Percentiles rank a stretch among this genome's conserved stretches.
Conservation (phyloP, 2,888 invertebrate species). For the Nomada lathburiana region DNA sequence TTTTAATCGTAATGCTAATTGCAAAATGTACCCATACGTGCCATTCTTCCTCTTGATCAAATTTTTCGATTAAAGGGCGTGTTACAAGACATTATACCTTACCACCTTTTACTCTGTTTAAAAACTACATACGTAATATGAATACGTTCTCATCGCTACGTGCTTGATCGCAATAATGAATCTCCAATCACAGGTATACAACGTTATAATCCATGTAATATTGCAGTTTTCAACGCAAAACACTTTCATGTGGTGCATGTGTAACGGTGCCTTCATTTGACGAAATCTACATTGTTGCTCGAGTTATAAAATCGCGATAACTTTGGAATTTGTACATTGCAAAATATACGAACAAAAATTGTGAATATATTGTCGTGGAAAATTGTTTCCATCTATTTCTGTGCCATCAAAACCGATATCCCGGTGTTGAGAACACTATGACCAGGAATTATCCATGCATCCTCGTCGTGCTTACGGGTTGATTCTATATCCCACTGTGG, state of each 20-base stretch:
- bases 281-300: constrained; percentile 50
- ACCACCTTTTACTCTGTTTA: constrained; percentile 53
- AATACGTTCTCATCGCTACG: constrained; percentile 61
- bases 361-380: constrained; percentile 59
- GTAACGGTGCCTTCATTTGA: constrained; percentile 55
- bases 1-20: constrained; percentile 56
- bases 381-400: constrained; percentile 68
- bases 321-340: constrained; percentile 52
- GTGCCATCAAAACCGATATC: constrained; percentile 71
- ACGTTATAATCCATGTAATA: constrained; percentile 22
- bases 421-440: constrained; percentile 69
- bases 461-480: constrained; percentile 73
- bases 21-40: constrained; percentile 66
- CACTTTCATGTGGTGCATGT: constrained; percentile 52
- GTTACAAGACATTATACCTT: constrained; percentile 60
- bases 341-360: constrained; percentile 60
- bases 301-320: constrained; percentile 59
- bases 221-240: constrained; percentile 53
- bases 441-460: constrained; percentile 69
- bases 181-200: constrained; percentile 23
- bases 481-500: constrained; percentile 69
- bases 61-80: constrained; percentile 40
- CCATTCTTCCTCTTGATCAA: constrained; percentile 58
- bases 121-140: constrained; percentile 49
- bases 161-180: constrained; percentile 41